Evolutionary conservation across 2,888 invertebrate genomes (phyloP), one percentile per base, ranked within the genome.

Genomic region (Perithous albicinctus): DNA sequence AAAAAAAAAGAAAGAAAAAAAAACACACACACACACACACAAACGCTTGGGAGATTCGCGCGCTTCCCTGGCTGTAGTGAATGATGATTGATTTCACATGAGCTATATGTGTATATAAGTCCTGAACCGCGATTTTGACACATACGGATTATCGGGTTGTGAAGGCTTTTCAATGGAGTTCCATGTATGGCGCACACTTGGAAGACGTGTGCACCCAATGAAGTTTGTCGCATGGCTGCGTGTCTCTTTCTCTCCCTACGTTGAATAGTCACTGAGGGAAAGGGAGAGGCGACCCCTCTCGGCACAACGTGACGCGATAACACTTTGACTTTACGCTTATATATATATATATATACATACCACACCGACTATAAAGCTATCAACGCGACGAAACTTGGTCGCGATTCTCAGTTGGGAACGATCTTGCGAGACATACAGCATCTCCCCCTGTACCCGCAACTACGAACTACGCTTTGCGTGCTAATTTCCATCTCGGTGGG

Each of bases 321-420:
- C 80, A 77, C 73, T 81, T 77, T 54, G 72, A 72, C 38, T 46
- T 66, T 73, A 61, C 72, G 72, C 72, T 20, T 51, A 23, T 23
- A 51, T 23, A 51, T 2, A n/a, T n/a, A n/a, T n/a, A n/a, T n/a
- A n/a, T n/a, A n/a, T n/a, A n/a, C n/a, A n/a, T n/a, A n/a, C n/a
- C n/a, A n/a, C 51, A 10, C 3, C 10, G 51, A 67, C 77, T 77
- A 77, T 81, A 73, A 77, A 73, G 67, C 73, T 73, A 81, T 81
- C 77, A 81, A 73, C 80, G 64, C 7, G 41, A 5, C n/a, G 59
- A 67, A 81, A 81, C 72, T 81, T 80, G 73, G 54, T n/a, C 18
- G 12, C 70, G 70, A 41, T 61, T 61, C 48, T 12, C n/a, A n/a
- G n/a, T n/a, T 8, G 69, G 20, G 15, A 38, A 35, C 38, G 51